Conservation (phyloP, 2,113 vertebrate genomes). For the Ramphastos sulfuratus region DNA sequence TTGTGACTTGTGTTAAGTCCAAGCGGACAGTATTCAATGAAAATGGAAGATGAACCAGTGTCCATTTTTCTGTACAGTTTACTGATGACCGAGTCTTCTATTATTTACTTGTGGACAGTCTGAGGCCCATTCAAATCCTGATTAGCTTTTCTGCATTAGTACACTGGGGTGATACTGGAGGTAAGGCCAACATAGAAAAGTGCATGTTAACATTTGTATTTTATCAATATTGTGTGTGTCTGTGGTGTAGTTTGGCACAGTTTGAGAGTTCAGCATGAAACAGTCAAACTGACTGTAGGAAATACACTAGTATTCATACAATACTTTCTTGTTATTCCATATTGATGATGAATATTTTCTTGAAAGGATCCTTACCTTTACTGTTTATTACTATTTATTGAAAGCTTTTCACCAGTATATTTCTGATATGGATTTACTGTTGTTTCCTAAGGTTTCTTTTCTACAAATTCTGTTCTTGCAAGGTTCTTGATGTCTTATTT, state of each 20-base stretch:
- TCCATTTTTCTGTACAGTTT: conserved; percentile 67
- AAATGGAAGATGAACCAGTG: neutral
- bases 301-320: neutral
- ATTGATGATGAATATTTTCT: neutral
- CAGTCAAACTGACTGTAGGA: neutral
- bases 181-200: conserved; percentile 67
- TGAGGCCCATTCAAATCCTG: conserved; percentile 83
- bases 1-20: neutral
- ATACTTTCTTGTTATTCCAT: neutral
- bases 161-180: conserved; percentile 76
- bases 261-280: neutral
- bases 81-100: conserved; percentile 74
- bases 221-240: neutral
- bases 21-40: neutral
- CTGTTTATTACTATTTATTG: neutral
- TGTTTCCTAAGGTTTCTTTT: neutral
- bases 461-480: neutral
- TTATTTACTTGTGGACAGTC: conserved; percentile 87
- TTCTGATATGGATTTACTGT: neutral
- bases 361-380: neutral
- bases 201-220: neutral
- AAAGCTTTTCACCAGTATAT: neutral
- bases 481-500: neutral
- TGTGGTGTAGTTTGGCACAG: neutral
- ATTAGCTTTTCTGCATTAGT: conserved; percentile 88